Evolutionary conservation across 1,140 invertebrate genomes (phyloP).

Genomic region (Littorina saxatilis): DNA sequence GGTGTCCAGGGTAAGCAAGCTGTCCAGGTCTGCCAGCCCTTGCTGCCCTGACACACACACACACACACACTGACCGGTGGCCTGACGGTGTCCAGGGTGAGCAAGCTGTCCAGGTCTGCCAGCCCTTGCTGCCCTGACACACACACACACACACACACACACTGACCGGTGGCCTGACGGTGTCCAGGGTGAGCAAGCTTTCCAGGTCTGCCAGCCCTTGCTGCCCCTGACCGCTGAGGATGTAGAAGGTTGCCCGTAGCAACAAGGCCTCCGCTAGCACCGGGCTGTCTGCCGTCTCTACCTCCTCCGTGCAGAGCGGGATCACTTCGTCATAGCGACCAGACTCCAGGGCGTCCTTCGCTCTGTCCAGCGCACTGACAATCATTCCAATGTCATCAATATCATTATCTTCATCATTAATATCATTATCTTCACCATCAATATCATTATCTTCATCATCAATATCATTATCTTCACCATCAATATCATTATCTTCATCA

Average conservation of each 20-base stretch:
- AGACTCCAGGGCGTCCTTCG: constrained; percentile 81
- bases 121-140: constrained; percentile 79
- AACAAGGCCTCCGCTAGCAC: constrained; percentile 83
- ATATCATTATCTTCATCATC: constrained; percentile 1
- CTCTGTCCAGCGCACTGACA: constrained; percentile 77
- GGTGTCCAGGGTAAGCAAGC: constrained; percentile 60
- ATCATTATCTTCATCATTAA: too few species aligned
- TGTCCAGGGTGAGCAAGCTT: constrained; percentile 59
- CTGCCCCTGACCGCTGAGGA: constrained; percentile 84
- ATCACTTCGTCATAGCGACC: constrained; percentile 88
- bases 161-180: constrained; percentile 71
- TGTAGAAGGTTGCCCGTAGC: constrained; percentile 88
- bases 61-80: too few species aligned
- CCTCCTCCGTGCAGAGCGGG: constrained; percentile 86
- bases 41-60: constrained; percentile 71
- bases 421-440: too few species aligned
- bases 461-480: not conserved
- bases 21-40: constrained; percentile 83
- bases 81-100: constrained; percentile 59
- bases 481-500: not conserved
- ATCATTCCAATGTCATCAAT: not conserved
- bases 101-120: constrained; percentile 80
- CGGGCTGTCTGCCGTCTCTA: constrained; percentile 78
- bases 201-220: constrained; percentile 85
- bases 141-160: too few species aligned